A percentile compares a stretch with the other conserved stretches of the same genome.
Evolutionary conservation across 1,140 invertebrate genomes (phyloP).

Genomic region (Nylanderia fulva): DNA sequence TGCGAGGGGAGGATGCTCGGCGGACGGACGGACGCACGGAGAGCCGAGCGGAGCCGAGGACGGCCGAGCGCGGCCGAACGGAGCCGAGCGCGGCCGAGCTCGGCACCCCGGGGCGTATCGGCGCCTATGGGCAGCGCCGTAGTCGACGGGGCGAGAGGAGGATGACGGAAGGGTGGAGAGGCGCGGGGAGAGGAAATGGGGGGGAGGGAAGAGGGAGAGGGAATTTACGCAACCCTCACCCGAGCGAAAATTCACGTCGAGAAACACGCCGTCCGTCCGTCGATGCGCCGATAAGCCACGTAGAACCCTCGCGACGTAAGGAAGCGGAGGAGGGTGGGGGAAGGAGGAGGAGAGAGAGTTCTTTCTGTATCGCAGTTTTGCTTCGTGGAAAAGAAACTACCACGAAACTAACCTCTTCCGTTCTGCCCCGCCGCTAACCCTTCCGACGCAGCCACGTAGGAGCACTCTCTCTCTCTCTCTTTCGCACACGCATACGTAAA

Average conservation of each 20-base stretch:
- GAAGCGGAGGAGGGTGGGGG: neutral
- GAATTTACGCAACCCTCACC: constrained; percentile 83
- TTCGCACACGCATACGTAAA: neutral
- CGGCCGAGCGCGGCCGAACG: constrained; percentile 42
- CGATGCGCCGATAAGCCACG: constrained; percentile 77
- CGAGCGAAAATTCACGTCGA: constrained; percentile 77
- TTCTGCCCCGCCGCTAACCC: constrained; percentile 68
- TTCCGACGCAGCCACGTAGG: constrained; percentile 55
- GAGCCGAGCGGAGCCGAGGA: constrained; percentile 18
- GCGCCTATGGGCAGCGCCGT: constrained; percentile 77
- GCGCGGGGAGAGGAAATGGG: constrained; percentile 43
- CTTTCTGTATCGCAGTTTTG: constrained; percentile 22
- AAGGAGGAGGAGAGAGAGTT: neutral
- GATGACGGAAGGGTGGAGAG: constrained; percentile 25
- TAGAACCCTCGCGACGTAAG: constrained; percentile 64
- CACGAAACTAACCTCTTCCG: constrained; percentile 71
- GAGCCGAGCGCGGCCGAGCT: constrained; percentile 55
- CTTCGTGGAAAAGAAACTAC: constrained; percentile 64
- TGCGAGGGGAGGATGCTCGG: constrained; percentile 76
- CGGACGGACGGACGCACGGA: constrained; percentile 68
- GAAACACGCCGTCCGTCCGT: constrained; percentile 71
- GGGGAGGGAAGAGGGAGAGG: constrained; percentile 57
- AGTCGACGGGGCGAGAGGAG: constrained; percentile 63
- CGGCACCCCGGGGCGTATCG: constrained; percentile 76
- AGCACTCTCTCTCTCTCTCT: no score